A percentile compares a stretch with the other conserved stretches of the same genome.
Evolutionary conservation across 2,888 invertebrate genomes (phyloP).

Genomic region (Timandra comae): DNA sequence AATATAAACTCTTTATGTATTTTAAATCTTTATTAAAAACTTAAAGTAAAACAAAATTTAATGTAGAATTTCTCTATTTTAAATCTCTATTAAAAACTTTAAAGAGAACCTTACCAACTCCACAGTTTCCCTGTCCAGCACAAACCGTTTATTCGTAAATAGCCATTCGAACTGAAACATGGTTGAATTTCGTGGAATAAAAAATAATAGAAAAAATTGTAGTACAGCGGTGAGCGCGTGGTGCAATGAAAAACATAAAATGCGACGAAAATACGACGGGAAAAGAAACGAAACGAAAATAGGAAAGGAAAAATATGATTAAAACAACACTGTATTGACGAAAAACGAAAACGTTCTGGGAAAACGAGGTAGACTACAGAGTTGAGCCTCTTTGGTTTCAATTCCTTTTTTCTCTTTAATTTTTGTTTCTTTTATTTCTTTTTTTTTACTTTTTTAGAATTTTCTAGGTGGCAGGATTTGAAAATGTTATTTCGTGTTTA

Average conservation of each 20-base stretch:
- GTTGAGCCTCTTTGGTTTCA: too few species aligned
- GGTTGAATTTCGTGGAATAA: constrained; percentile 36
- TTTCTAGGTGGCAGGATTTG: too few species aligned
- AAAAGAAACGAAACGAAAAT: constrained; percentile 9
- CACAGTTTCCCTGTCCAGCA: constrained; percentile 12
- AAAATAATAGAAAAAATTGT: constrained; percentile 21
- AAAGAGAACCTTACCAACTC: constrained; percentile 10
- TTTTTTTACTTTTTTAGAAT: too few species aligned
- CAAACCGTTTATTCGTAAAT: constrained; percentile 32
- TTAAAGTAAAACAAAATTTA: too few species aligned
- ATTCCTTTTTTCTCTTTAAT: too few species aligned
- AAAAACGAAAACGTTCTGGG: constrained; percentile 33
- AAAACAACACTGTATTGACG: constrained; percentile 30
- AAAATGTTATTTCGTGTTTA: too few species aligned
- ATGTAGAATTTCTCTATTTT: too few species aligned
- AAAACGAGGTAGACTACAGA: not conserved
- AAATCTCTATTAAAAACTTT: too few species aligned
- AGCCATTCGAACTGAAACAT: constrained; percentile 28
- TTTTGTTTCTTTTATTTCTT: too few species aligned
- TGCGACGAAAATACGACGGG: constrained; percentile 6
- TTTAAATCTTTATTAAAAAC: too few species aligned
- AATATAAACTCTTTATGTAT: too few species aligned
- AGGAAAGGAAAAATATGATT: constrained; percentile 11
- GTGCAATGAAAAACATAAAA: constrained; percentile 18
- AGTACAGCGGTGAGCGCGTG: constrained; percentile 18